phyloP scores from a whole-genome alignment of 2,888 invertebrate species.

The Autographa gamma region DNA sequence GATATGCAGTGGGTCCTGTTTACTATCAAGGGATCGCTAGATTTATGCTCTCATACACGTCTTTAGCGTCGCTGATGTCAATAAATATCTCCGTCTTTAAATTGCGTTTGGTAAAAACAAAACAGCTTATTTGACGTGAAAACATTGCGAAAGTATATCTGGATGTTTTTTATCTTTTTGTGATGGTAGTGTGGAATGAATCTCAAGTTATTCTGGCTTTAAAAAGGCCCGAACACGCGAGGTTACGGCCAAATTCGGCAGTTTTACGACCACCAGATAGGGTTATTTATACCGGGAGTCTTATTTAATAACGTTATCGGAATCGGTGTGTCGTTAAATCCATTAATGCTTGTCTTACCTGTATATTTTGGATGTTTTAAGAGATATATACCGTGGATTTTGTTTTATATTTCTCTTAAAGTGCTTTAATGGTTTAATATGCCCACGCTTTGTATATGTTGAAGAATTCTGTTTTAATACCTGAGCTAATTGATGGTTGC shows the following conservation, averaged over 20 bases:
- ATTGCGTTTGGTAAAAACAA: conserved; percentile 37
- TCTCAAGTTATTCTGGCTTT: conserved; percentile 60
- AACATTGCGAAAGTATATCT: conserved; percentile 36
- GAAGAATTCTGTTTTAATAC: conserved; percentile 28
- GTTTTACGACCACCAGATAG: conserved; percentile 78
- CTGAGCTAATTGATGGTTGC: background rate
- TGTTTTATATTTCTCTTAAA: conserved; percentile 55
- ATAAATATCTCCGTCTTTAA: conserved; percentile 62
- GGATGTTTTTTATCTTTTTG: conserved; percentile 46
- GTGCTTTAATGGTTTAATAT: conserved; percentile 54
- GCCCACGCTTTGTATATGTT: conserved; percentile 14
- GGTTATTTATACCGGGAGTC: conserved; percentile 78
- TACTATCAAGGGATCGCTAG: conserved; percentile 57
- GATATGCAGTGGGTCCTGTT: conserved; percentile 60
- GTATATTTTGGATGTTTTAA: conserved; percentile 68
- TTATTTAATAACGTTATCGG: conserved; percentile 83
- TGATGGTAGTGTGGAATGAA: conserved; percentile 54
- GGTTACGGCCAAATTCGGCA: conserved; percentile 71
- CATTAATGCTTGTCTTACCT: conserved; percentile 76
- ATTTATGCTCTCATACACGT: conserved; percentile 63
- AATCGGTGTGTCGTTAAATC: conserved; percentile 75
- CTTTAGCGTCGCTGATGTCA: conserved; percentile 65
- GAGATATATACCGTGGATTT: conserved; percentile 62
- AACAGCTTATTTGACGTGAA: conserved; percentile 24
- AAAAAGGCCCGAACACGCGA: conserved; percentile 67